Evolutionary conservation across 2,113 vertebrate genomes (phyloP), one percentile per base, ranked within the genome.

Genomic region (Aramus guarauna): DNA sequence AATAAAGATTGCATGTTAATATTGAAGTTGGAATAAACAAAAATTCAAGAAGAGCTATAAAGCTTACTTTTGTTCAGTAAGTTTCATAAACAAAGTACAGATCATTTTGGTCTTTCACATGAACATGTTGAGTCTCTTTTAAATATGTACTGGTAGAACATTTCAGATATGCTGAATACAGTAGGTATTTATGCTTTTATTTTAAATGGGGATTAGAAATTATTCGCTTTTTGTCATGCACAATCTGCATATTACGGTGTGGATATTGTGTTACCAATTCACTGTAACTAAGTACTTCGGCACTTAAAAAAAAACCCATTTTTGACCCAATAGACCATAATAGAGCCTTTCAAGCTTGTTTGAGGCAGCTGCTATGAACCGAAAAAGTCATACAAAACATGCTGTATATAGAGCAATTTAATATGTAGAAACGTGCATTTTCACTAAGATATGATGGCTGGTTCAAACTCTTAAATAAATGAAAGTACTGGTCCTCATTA

Each of bases 131-230:
- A 59, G 13, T 89, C 34, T 79, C 59, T 66, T 92, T 97, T 97
- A 94, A 94, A 85, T 91, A 95, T 73, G 32, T 68, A 68, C n/a
- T 60, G 53, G 55, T 69, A 84, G 63, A 90, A 74, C 30, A 67
- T 91, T 95, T 90, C 63, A 76, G 60, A 83, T 85, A 48, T 96
- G 85, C 91, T 97, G 96, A 96, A 95, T 95, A 97, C 83, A 96
- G 96, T 97, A 96, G 82, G 74, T 94, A 96, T 93, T 95, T 93
- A 95, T 97, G 72, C 92, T 95, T 96, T 92, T 96, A 97, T 95
- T 98, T 93, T 90, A 92, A 97, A 97, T 95, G 97, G 96, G 37
- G 84, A 90, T 95, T 93, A 97, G 95, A 97, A 98, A 97, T 98
- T 95, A 96, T 92, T 97, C 36, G 68, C 79, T 72, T 96, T 96